A percentile compares a stretch with the other conserved stretches of the same genome.
These are phyloP conservation scores for Tamias sibiricus DNA, from an alignment of 2,113 vertebrate species.

Conservation along the genomic window DNA sequence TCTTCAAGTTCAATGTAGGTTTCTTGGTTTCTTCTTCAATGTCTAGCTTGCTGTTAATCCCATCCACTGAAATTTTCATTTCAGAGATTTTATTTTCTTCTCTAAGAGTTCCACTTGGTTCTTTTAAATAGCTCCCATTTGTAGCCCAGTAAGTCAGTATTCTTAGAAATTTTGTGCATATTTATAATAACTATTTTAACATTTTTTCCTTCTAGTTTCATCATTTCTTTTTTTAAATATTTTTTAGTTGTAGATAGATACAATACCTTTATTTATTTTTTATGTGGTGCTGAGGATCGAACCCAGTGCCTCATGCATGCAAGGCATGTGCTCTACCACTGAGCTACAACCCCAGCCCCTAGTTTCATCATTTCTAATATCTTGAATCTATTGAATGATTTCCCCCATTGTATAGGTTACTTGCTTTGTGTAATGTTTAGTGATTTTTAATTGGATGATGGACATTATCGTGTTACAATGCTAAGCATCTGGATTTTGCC, in stretches of 20 bases:
- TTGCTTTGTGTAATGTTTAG: background rate
- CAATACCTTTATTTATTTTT: too few relatives aligned
- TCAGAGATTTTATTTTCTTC: background rate
- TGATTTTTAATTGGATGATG: background rate
- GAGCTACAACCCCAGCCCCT: too few relatives aligned
- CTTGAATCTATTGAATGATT: background rate
- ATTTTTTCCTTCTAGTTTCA: background rate
- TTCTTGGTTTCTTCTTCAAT: conserved; percentile 7
- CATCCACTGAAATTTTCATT: conserved; percentile 16
- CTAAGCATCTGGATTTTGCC: background rate
- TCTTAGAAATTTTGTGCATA: conserved; percentile 2
- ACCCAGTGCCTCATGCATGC: too few relatives aligned
- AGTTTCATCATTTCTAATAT: background rate
- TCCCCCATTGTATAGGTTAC: background rate
- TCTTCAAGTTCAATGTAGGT: background rate
- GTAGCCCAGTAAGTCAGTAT: conserved; percentile 3
- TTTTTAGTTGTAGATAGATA: too few relatives aligned
- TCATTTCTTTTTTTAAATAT: too few relatives aligned
- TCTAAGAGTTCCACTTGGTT: conserved; percentile 2
- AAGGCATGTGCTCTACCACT: too few relatives aligned
- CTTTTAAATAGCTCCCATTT: conserved; percentile 35
- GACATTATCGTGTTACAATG: background rate
- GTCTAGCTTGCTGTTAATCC: conserved; percentile 14
- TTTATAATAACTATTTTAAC: background rate
- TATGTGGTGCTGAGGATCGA: too few relatives aligned